Conservation (phyloP, 1,140 invertebrate species). For the Drosophila asahinai region DNA sequence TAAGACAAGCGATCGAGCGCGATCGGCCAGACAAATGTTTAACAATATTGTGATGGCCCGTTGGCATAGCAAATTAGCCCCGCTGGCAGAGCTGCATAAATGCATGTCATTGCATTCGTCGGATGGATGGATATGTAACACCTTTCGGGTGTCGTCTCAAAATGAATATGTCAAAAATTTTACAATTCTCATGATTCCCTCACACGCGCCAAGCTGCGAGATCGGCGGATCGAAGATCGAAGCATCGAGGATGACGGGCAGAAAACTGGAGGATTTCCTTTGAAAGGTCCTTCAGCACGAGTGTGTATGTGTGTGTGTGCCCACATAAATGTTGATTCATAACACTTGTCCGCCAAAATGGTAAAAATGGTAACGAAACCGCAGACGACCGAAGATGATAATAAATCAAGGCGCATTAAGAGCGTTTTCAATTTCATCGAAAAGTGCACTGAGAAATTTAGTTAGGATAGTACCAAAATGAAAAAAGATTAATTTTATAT, state of each 20-base stretch:
- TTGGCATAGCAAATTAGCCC: slow-evolving; percentile 78
- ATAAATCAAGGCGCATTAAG: slow-evolving; percentile 81
- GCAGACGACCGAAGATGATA: slow-evolving; percentile 60
- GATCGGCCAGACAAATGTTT: slow-evolving; percentile 64
- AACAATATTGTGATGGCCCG: slow-evolving; percentile 80
- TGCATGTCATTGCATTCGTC: slow-evolving; percentile 75
- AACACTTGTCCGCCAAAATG: slow-evolving; percentile 63
- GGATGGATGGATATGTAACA: slow-evolving; percentile 69
- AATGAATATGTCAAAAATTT: slow-evolving; percentile 80
- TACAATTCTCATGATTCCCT: slow-evolving; percentile 67
- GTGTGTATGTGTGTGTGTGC: slow-evolving; percentile 25
- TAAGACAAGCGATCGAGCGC: slow-evolving; percentile 22
- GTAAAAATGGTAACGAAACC: slow-evolving; percentile 41
- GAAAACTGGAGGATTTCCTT: slow-evolving; percentile 54
- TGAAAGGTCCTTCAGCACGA: slow-evolving; percentile 66
- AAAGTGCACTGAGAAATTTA: slow-evolving; percentile 20
- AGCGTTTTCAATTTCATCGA: slow-evolving; percentile 79
- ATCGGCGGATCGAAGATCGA: slow-evolving; percentile 30
- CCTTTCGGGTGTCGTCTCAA: slow-evolving; percentile 70
- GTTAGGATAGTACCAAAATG: no score
- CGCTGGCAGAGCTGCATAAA: slow-evolving; percentile 57
- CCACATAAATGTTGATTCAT: slow-evolving; percentile 64
- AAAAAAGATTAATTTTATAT: no score
- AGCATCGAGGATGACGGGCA: slow-evolving; percentile 39
- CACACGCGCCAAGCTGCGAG: slow-evolving; percentile 39